Conservation (phyloP, 2,888 invertebrate genomes). For the Dascillus cervinus region DNA sequence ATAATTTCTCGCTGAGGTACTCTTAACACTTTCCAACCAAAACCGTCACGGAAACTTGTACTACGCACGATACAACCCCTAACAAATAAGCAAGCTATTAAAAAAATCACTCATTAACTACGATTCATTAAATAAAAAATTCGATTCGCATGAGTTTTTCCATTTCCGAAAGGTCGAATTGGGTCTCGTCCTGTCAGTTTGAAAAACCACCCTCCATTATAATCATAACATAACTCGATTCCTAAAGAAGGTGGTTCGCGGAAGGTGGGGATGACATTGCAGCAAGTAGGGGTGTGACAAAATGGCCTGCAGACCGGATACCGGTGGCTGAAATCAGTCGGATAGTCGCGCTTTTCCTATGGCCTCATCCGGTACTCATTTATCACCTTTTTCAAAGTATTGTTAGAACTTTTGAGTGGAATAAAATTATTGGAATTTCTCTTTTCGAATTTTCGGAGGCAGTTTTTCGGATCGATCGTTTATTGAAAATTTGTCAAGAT, state of each 20-base stretch:
- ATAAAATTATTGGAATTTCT: too few relatives aligned
- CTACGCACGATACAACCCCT: background rate
- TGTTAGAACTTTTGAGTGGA: too few relatives aligned
- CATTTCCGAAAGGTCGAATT: too few relatives aligned
- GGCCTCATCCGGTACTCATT: background rate
- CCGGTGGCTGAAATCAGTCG: constrained; percentile 41
- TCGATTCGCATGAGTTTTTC: too few relatives aligned
- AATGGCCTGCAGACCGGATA: constrained; percentile 51
- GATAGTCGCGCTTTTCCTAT: constrained; percentile 32
- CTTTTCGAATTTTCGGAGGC: background rate
- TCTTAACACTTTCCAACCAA: background rate
- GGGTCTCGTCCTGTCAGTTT: too few relatives aligned
- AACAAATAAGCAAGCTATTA: background rate
- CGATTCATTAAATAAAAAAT: too few relatives aligned
- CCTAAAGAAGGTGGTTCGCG: constrained; percentile 27
- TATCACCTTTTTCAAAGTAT: background rate
- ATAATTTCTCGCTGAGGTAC: constrained; percentile 17
- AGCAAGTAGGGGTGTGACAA: constrained; percentile 47
- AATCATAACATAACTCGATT: too few relatives aligned
- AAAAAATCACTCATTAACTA: background rate
- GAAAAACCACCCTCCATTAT: too few relatives aligned
- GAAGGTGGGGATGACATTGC: constrained; percentile 37
- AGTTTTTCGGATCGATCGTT: background rate
- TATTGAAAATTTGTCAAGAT: constrained; percentile 34
- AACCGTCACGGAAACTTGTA: background rate